Conservation (phyloP, 2,888 invertebrate genomes). For the Cinara cedri region DNA sequence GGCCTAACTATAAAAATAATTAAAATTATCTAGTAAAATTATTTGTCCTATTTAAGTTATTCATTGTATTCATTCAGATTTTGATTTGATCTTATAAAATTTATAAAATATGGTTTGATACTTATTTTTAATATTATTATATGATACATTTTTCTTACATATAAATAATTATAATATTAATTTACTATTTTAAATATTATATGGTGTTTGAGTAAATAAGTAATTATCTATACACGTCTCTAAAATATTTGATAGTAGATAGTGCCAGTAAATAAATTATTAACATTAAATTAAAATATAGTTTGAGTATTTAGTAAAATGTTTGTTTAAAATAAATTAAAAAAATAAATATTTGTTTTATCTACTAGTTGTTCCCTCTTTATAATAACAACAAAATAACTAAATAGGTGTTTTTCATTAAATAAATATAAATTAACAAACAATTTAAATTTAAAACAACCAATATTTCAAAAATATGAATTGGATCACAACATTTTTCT, state of each 20-base stretch:
- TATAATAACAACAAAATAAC: conserved; percentile 31
- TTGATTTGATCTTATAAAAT: conserved; percentile 30
- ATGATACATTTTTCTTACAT: background rate
- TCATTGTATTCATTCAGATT: conserved; percentile 34
- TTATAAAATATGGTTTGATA: background rate
- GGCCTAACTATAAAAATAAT: conserved; percentile 29
- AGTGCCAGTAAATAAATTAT: conserved; percentile 22
- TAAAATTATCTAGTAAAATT: conserved; percentile 14
- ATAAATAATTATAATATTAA: conserved; percentile 18
- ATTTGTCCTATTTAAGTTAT: conserved; percentile 11
- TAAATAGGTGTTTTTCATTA: conserved; percentile 3
- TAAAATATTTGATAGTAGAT: conserved; percentile 23
- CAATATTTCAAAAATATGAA: conserved; percentile 45
- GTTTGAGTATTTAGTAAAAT: conserved; percentile 30
- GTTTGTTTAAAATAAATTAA: conserved; percentile 22
- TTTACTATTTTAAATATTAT: conserved; percentile 24
- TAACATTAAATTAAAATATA: conserved; percentile 26
- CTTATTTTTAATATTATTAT: conserved; percentile 4
- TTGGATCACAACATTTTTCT: conserved; percentile 49
- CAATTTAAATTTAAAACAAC: conserved; percentile 44
- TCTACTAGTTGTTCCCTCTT: conserved; percentile 16
- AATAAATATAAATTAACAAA: conserved; percentile 49
- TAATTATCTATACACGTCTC: conserved; percentile 4
- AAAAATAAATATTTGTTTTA: conserved; percentile 26
- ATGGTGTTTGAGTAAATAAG: conserved; percentile 24